Evolutionary conservation across 2,113 vertebrate species (phyloP).

Genomic region (Donacobius atricapilla): DNA sequence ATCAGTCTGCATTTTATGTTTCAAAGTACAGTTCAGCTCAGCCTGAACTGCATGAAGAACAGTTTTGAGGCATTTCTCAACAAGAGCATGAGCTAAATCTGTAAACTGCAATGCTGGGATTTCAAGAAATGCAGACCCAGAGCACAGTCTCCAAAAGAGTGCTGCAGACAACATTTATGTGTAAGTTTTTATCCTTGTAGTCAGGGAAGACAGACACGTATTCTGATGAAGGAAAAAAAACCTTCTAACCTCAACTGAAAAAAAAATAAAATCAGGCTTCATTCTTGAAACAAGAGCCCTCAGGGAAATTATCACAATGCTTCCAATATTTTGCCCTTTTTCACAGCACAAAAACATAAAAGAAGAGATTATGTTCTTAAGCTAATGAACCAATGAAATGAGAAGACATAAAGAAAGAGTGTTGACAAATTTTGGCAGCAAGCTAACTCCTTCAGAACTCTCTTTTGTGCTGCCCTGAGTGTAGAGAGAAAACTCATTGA

Average conservation of each 20-base stretch:
- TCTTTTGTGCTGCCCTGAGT: background rate
- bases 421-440: background rate
- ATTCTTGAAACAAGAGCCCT: background rate
- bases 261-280: background rate
- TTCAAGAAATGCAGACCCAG: background rate
- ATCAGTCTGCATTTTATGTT: background rate
- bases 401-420: background rate
- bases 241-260: background rate
- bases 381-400: background rate
- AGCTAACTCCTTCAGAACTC: background rate
- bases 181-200: background rate
- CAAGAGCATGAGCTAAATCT: background rate
- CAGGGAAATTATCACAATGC: background rate
- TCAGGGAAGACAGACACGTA: background rate
- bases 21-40: background rate
- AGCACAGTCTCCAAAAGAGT: background rate
- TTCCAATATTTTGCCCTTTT: background rate
- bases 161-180: rapidly evolving
- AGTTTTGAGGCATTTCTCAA: background rate
- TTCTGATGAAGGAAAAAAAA: background rate
- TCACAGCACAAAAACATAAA: background rate
- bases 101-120: background rate
- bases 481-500: background rate
- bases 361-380: background rate
- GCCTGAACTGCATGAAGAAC: background rate